phyloP scores from a whole-genome alignment of 2,888 invertebrate species.

The Parasteatoda lunata region DNA sequence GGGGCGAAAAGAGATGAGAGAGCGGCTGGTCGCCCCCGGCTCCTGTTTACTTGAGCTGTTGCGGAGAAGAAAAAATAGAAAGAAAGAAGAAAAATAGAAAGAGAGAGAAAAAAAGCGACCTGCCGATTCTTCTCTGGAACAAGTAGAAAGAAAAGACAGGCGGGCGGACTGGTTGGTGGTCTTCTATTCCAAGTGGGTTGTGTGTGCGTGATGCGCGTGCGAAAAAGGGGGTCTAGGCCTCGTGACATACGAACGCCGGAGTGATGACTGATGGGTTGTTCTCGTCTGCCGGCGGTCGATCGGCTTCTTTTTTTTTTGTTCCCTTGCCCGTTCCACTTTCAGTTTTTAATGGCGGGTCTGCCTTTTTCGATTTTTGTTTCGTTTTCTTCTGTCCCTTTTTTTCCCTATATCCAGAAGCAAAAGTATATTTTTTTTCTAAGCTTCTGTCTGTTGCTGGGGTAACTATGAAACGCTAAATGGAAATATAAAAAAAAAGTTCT shows the following conservation, averaged over 20 bases:
- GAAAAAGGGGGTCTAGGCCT: conserved; percentile 16
- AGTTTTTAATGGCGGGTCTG: conserved; percentile 27
- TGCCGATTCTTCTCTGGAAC: conserved; percentile 30
- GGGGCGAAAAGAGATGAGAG: not conserved
- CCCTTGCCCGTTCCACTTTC: not conserved
- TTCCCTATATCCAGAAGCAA: not conserved
- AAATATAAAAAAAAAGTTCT: no score
- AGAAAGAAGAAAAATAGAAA: conserved; percentile 6
- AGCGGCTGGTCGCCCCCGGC: conserved; percentile 45
- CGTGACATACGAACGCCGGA: conserved; percentile 57
- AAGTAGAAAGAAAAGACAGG: conserved; percentile 9
- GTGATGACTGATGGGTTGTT: conserved; percentile 61
- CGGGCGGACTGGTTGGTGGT: not conserved
- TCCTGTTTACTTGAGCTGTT: conserved; percentile 60
- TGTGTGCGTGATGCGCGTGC: conserved; percentile 52
- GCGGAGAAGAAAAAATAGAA: conserved; percentile 33
- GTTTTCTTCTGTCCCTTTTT: not conserved
- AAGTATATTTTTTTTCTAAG: not conserved
- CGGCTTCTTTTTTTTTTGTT: conserved; percentile 13
- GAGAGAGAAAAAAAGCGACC: conserved; percentile 32
- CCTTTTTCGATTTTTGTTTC: conserved; percentile 19
- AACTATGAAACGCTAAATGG: not conserved
- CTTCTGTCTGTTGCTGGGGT: conserved; percentile 23
- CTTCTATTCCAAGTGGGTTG: not conserved
- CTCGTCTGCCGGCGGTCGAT: conserved; percentile 29